Conservation (phyloP, 1,140 invertebrate species). For the Andrena cerasifolii region DNA sequence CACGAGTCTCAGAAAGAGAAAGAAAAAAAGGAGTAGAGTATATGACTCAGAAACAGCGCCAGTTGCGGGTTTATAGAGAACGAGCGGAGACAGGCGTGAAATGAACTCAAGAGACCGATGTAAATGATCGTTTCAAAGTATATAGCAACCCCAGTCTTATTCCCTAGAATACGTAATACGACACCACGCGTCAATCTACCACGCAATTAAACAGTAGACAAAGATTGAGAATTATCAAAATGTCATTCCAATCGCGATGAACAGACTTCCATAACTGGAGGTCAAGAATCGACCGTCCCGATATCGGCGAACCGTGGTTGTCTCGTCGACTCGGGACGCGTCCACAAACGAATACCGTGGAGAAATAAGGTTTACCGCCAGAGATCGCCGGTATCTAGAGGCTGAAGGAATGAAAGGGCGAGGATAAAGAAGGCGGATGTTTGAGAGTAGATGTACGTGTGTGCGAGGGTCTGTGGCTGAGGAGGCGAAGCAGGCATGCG, state of each 20-base stretch:
- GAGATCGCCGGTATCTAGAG: conserved; percentile 61
- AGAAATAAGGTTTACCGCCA: conserved; percentile 65
- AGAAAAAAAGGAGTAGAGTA: background rate
- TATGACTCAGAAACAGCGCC: too few species aligned
- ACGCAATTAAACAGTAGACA: conserved; percentile 16
- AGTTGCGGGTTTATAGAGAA: background rate
- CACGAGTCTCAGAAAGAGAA: too few species aligned
- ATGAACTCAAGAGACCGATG: background rate
- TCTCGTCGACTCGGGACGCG: conserved; percentile 15
- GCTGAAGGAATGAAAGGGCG: conserved; percentile 38
- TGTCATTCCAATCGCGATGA: too few species aligned
- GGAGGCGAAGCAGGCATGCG: conserved; percentile 49
- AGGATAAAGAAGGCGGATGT: conserved; percentile 55
- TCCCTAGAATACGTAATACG: background rate
- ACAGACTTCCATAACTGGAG: background rate
- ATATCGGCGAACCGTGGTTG: background rate
- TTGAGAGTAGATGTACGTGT: conserved; percentile 53
- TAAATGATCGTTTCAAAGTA: background rate
- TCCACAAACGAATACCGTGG: conserved; percentile 54
- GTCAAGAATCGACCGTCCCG: too few species aligned
- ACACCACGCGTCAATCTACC: background rate
- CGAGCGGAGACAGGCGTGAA: background rate
- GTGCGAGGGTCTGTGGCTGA: conserved; percentile 44
- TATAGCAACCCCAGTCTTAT: background rate
- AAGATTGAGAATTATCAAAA: too few species aligned